Conservation (phyloP, 2,888 invertebrate genomes). For the Lithophane socia region DNA sequence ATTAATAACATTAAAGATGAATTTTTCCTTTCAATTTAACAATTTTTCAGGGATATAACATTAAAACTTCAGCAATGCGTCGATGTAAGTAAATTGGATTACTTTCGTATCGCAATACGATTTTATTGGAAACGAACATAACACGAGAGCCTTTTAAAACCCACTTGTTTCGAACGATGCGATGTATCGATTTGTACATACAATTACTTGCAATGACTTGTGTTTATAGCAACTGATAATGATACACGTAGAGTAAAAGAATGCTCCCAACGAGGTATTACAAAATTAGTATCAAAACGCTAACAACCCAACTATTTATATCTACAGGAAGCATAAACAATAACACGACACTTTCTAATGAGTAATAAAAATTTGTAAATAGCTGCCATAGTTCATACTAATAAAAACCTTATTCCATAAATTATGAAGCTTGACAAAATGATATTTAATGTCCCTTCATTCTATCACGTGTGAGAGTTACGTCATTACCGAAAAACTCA, state of each 20-base stretch:
- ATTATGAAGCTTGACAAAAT: constrained; percentile 88
- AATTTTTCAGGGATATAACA: not conserved
- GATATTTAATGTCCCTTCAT: constrained; percentile 85
- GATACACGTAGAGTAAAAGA: constrained; percentile 18
- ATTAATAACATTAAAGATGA: constrained; percentile 44
- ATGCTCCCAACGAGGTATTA: constrained; percentile 25
- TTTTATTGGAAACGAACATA: constrained; percentile 45
- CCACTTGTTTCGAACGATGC: constrained; percentile 60
- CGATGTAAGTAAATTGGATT: constrained; percentile 22
- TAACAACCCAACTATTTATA: constrained; percentile 62
- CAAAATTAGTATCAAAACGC: constrained; percentile 37
- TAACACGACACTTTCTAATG: constrained; percentile 74
- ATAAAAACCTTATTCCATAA: constrained; percentile 80
- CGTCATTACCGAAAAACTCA: constrained; percentile 85
- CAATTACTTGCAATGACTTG: constrained; percentile 83
- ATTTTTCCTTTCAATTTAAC: not conserved
- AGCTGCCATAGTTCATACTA: constrained; percentile 78
- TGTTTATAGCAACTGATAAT: constrained; percentile 66
- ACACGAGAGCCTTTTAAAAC: constrained; percentile 34
- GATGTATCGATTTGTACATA: constrained; percentile 72
- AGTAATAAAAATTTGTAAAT: constrained; percentile 83
- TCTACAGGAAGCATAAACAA: constrained; percentile 81
- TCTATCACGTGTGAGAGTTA: constrained; percentile 80
- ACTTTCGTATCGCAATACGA: constrained; percentile 41
- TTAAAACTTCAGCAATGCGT: not conserved